Evolutionary conservation across 2,888 invertebrate species (phyloP).

Genomic region (Trisateles emortualis): DNA sequence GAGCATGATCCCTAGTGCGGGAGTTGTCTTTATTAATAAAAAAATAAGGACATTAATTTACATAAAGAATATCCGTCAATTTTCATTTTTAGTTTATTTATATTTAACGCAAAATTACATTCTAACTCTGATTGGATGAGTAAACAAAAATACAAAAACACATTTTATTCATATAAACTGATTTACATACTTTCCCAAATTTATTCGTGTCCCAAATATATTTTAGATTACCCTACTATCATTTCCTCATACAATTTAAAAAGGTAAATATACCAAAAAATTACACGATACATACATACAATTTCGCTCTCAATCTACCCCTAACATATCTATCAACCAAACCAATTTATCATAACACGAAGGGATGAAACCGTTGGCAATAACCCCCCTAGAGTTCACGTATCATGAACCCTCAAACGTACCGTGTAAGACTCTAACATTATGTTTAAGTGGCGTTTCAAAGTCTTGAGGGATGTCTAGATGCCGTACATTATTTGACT

Average conservation of each 20-base stretch:
- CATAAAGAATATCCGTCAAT: too few species aligned
- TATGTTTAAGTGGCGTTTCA: conserved; percentile 32
- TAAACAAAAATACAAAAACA: too few species aligned
- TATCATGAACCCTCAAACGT: conserved; percentile 54
- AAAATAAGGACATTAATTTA: too few species aligned
- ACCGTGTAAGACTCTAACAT: conserved; percentile 45
- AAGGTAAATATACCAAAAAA: conserved; percentile 27
- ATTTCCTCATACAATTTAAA: conserved; percentile 7
- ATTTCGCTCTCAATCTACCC: conserved; percentile 30
- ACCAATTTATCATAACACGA: conserved; percentile 45
- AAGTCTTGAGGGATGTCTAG: conserved; percentile 18
- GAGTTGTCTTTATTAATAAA: too few species aligned
- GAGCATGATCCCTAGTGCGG: too few species aligned
- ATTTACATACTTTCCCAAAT: not conserved
- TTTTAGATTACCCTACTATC: not conserved
- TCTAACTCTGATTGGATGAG: too few species aligned
- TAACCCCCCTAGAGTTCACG: conserved; percentile 52
- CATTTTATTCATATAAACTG: not conserved
- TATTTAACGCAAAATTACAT: too few species aligned
- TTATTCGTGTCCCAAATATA: conserved; percentile 4
- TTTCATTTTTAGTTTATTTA: too few species aligned
- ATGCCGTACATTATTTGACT: too few species aligned
- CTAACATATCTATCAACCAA: conserved; percentile 42
- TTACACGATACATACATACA: conserved; percentile 9
- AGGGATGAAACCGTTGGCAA: conserved; percentile 30